phyloP scores from a whole-genome alignment of 2,797 vertebrate genomes.

The Muscicapa comitata region DNA sequence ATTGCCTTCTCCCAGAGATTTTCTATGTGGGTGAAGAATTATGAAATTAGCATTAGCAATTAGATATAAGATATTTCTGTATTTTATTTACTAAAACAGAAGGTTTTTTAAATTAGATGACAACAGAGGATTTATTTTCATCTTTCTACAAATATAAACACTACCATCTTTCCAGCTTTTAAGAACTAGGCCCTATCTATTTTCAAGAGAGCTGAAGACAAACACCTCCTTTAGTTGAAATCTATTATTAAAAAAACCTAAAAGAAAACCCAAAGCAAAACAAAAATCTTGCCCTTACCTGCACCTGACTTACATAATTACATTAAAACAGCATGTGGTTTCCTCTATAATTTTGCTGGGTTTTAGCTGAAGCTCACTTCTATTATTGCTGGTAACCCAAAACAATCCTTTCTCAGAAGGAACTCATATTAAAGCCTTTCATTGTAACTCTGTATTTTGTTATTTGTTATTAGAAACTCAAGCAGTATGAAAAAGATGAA shows the following conservation, averaged over 20 bases:
- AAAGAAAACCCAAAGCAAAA: neutral
- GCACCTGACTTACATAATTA: neutral
- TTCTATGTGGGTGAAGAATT: neutral
- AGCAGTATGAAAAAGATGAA: neutral
- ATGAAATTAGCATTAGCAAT: neutral
- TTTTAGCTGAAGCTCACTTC: neutral
- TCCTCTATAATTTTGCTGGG: neutral
- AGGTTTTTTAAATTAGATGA: neutral
- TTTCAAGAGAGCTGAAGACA: neutral
- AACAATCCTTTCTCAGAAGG: neutral
- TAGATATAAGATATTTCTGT: rapidly evolving
- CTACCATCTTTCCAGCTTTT: neutral
- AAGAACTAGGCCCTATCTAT: neutral
- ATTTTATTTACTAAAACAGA: neutral
- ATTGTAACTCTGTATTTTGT: neutral
- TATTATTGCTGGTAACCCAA: neutral
- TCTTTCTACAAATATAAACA: neutral
- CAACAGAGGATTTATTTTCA: neutral
- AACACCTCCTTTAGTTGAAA: neutral
- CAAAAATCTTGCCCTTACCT: neutral
- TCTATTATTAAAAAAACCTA: neutral
- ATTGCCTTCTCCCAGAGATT: neutral
- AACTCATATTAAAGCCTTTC: neutral
- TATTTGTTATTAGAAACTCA: constrained; percentile 1
- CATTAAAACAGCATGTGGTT: neutral